These are phyloP conservation scores for Pseudomyrmex gracilis DNA, from an alignment of 1,140 invertebrate genomes.

Conservation along the genomic window DNA sequence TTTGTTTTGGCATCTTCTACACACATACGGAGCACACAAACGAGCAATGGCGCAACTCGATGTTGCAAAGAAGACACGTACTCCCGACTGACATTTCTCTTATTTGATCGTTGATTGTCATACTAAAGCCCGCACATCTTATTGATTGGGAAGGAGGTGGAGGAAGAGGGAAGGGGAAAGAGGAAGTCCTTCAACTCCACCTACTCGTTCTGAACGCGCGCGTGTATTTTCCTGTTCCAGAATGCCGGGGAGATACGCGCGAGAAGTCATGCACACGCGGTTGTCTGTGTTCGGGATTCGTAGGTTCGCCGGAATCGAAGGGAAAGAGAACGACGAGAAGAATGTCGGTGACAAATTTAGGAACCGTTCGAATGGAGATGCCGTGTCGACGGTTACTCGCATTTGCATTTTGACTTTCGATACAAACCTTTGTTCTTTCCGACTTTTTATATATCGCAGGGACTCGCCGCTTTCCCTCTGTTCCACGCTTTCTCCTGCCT, in stretches of 20 bases:
- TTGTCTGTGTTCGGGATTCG: slow-evolving; percentile 22
- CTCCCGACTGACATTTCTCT: slow-evolving; percentile 72
- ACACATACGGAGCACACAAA: neutral
- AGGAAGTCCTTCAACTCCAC: slow-evolving; percentile 55
- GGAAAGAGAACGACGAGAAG: slow-evolving; percentile 54
- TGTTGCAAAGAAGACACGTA: slow-evolving; percentile 50
- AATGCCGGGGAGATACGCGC: slow-evolving; percentile 44
- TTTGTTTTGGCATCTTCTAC: too few relatives aligned
- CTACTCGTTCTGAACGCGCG: slow-evolving; percentile 52
- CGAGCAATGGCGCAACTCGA: neutral
- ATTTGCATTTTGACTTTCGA: slow-evolving; percentile 78
- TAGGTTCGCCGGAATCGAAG: slow-evolving; percentile 12
- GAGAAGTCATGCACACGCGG: slow-evolving; percentile 14
- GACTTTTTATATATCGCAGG: slow-evolving; percentile 2
- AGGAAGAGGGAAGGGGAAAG: too few relatives aligned
- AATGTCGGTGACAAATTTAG: slow-evolving; percentile 76
- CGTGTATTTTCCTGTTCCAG: slow-evolving; percentile 68
- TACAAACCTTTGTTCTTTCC: slow-evolving; percentile 73
- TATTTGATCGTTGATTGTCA: slow-evolving; percentile 80
- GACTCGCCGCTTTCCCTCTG: too few relatives aligned
- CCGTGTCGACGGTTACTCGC: slow-evolving; percentile 77
- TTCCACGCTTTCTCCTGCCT: neutral
- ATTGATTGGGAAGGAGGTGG: slow-evolving; percentile 69
- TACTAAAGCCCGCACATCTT: slow-evolving; percentile 81
- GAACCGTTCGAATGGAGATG: slow-evolving; percentile 78